Conservation (phyloP, 2,113 vertebrate genomes). For the Xenus cinereus region DNA sequence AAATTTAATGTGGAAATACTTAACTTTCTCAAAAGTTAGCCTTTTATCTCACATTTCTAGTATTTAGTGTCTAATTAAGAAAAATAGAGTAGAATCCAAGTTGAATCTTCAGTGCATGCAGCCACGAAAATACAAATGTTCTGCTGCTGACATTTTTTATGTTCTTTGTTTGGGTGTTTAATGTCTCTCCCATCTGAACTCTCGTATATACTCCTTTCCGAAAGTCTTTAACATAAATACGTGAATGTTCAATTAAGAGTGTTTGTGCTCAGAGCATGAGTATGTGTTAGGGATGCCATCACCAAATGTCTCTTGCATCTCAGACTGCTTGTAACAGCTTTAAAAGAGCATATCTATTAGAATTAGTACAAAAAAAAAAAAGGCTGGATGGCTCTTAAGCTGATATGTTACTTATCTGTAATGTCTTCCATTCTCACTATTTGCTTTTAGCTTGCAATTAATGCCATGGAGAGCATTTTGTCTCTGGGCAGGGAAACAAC, state of each 20-base stretch:
- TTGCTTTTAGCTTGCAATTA: not conserved
- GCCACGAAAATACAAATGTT: not conserved
- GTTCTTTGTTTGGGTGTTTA: not conserved
- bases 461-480: not conserved
- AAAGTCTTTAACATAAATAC: not conserved
- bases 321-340: not conserved
- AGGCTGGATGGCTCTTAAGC: not conserved
- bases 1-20: not conserved
- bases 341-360: not conserved
- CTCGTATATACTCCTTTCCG: not conserved
- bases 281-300: not conserved
- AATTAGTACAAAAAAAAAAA: not conserved
- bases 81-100: not conserved
- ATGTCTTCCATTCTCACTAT: not conserved
- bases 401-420: not conserved
- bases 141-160: not conserved
- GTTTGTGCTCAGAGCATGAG: not conserved
- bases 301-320: not conserved
- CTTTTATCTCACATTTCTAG: not conserved
- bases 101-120: not conserved
- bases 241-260: not conserved
- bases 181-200: not conserved
- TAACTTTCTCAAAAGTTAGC: not conserved
- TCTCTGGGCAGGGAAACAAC: not conserved
- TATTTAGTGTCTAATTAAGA: not conserved